Percentiles rank a stretch among this genome's conserved stretches.
These are phyloP conservation scores for Choristoneura fumiferana DNA, from an alignment of 1,140 invertebrate genomes.

Conservation along the genomic window DNA sequence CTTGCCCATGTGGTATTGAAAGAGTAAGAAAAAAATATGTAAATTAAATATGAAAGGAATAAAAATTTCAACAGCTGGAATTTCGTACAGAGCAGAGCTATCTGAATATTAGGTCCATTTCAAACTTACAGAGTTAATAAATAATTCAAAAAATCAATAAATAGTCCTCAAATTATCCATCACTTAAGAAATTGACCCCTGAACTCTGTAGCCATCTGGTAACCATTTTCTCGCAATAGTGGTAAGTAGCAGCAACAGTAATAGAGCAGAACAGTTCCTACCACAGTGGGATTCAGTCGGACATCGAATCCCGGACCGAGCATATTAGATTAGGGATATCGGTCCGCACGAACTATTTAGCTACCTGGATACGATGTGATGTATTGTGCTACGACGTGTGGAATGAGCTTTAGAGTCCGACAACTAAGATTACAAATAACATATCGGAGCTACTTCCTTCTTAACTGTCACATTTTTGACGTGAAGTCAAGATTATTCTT, in stretches of 20 bases:
- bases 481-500: too few species aligned
- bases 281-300: conserved; percentile 48
- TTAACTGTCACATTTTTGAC: too few species aligned
- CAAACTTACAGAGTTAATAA: too few species aligned
- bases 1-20: too few species aligned
- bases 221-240: conserved; percentile 34
- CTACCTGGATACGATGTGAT: conserved; percentile 40
- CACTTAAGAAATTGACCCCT: background rate
- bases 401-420: conserved; percentile 21
- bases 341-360: conserved; percentile 52
- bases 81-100: too few species aligned
- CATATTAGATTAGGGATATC: conserved; percentile 63
- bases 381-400: conserved; percentile 26
- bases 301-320: conserved; percentile 47
- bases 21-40: too few species aligned
- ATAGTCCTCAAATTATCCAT: background rate
- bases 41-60: too few species aligned
- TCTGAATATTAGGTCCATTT: too few species aligned
- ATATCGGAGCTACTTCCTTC: too few species aligned
- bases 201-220: conserved; percentile 30
- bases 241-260: conserved; percentile 4
- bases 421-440: too few species aligned
- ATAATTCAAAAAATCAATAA: too few species aligned
- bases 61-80: too few species aligned
- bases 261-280: conserved; percentile 34